phyloP scores from a whole-genome alignment of 1,140 invertebrate species.

The Monochamus saltuarius region DNA sequence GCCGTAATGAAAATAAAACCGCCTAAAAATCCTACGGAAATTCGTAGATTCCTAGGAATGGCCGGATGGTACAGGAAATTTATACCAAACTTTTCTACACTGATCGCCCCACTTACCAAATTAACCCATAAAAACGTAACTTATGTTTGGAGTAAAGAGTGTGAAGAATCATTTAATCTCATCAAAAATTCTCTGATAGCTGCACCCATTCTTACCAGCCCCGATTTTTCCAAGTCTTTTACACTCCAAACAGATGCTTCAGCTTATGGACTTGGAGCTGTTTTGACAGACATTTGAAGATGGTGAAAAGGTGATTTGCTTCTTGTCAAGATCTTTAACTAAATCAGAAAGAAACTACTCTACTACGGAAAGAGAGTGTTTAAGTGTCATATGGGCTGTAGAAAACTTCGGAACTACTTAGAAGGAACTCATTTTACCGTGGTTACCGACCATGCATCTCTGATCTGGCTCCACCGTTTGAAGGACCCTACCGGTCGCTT shows the following conservation, averaged over 20 bases:
- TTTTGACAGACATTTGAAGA: conserved; percentile 29
- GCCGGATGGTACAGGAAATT: conserved; percentile 50
- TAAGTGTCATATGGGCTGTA: conserved; percentile 50
- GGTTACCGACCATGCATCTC: conserved; percentile 50
- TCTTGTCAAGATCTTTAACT: conserved; percentile 45
- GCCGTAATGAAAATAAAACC: not conserved
- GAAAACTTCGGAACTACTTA: conserved; percentile 47
- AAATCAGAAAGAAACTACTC: conserved; percentile 47
- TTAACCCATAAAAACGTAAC: conserved; percentile 30
- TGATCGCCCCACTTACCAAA: conserved; percentile 46
- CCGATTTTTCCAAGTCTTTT: conserved; percentile 41
- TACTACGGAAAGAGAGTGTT: conserved; percentile 50
- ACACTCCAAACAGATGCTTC: conserved; percentile 40
- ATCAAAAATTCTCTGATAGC: conserved; percentile 27
- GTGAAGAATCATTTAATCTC: conserved; percentile 1
- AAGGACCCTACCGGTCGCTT: conserved; percentile 38
- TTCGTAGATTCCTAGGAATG: conserved; percentile 43
- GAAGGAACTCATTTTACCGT: conserved; percentile 48
- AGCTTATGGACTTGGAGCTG: conserved; percentile 31
- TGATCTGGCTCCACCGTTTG: conserved; percentile 47
- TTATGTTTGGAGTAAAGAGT: not conserved
- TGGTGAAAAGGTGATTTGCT: conserved; percentile 28
- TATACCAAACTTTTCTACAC: conserved; percentile 46
- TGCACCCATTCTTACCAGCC: conserved; percentile 24
- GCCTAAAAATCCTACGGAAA: conserved; percentile 33